A percentile compares a stretch with the other conserved stretches of the same genome.
These are phyloP conservation scores for Idaea straminata DNA, from an alignment of 2,888 invertebrate genomes.

Conservation along the genomic window DNA sequence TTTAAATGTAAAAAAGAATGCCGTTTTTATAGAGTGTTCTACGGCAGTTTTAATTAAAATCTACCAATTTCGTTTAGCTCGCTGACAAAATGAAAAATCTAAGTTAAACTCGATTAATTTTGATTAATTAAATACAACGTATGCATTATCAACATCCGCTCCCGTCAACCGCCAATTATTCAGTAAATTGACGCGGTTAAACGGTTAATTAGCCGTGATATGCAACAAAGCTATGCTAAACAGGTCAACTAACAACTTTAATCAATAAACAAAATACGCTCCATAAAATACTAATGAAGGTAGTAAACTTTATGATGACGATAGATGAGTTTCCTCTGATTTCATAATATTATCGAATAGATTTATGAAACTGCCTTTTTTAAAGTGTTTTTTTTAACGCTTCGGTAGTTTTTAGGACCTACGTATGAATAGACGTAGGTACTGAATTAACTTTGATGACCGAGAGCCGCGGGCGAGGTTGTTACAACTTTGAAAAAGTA, in stretches of 20 bases:
- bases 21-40: background rate
- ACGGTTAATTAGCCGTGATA: background rate
- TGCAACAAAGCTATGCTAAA: background rate
- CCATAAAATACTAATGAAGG: background rate
- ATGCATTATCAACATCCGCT: background rate
- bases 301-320: background rate
- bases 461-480: background rate
- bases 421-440: background rate
- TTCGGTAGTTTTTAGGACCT: background rate
- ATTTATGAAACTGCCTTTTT: background rate
- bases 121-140: background rate
- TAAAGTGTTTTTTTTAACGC: no score
- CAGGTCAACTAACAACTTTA: background rate
- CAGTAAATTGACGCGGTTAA: background rate
- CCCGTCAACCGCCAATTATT: conserved; percentile 1
- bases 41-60: background rate
- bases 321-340: background rate
- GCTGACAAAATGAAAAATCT: background rate
- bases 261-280: background rate
- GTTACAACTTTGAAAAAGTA: background rate
- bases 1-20: background rate
- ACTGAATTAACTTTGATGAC: no score
- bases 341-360: background rate
- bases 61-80: background rate
- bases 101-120: background rate